Percentiles rank a stretch among this genome's conserved stretches.
These are phyloP conservation scores for Sclerurus mexicanus DNA, from an alignment of 2,113 vertebrate genomes.

Conservation along the genomic window DNA sequence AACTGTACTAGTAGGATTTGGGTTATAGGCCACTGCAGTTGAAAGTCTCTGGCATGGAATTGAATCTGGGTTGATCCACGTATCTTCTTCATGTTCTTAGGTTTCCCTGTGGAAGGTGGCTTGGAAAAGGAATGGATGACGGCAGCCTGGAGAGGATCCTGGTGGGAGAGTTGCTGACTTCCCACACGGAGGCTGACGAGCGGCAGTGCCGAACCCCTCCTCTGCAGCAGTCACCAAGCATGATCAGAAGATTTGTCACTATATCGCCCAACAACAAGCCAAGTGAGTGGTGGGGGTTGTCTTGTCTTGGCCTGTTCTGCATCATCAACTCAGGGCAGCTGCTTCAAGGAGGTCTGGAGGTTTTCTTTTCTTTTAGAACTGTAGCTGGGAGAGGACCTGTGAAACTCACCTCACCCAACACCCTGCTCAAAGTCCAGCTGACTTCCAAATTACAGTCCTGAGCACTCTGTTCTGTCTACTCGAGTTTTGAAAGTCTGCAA, in stretches of 20 bases:
- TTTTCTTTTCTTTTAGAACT: background rate
- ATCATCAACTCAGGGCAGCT: background rate
- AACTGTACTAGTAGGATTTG: background rate
- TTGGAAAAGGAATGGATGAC: conserved; percentile 96
- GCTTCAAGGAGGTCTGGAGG: background rate
- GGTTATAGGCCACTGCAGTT: background rate
- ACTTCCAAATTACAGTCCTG: background rate
- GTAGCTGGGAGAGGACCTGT: background rate
- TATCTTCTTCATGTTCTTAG: conserved; percentile 62
- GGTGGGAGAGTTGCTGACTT: conserved; percentile 92
- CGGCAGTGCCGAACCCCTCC: conserved; percentile 93
- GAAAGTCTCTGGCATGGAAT: background rate
- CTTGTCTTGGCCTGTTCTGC: background rate
- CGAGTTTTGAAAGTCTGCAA: background rate
- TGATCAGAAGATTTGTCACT: conserved; percentile 96
- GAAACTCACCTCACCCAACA: background rate
- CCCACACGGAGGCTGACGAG: conserved; percentile 87
- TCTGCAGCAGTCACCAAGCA: conserved; percentile 95
- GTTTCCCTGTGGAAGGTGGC: conserved; percentile 96
- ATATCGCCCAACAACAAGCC: conserved; percentile 97
- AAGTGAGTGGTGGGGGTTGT: conserved; percentile 77
- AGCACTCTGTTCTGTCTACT: background rate
- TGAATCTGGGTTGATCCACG: background rate
- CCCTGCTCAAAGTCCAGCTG: background rate
- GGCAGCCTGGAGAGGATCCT: conserved; percentile 95